phyloP scores from a whole-genome alignment of 2,888 invertebrate species.

The Caenorhabditis zanzibari region DNA sequence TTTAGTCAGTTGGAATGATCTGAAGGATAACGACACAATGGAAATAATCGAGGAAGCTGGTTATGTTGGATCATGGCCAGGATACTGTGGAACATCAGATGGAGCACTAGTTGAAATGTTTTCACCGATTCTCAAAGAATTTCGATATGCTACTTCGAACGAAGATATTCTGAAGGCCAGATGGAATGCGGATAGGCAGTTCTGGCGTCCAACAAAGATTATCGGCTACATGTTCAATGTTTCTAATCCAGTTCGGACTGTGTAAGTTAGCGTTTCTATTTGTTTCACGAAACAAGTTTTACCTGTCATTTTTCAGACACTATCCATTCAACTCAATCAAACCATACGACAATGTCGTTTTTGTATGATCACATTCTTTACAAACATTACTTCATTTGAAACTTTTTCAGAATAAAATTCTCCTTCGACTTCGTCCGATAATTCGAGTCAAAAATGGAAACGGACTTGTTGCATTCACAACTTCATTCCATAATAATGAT shows the following conservation, averaged over 20 bases:
- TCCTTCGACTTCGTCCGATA: constrained; percentile 51
- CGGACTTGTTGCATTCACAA: constrained; percentile 36
- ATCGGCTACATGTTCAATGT: constrained; percentile 53
- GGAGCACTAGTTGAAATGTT: constrained; percentile 61
- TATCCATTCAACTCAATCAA: constrained; percentile 55
- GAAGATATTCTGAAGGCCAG: constrained; percentile 51
- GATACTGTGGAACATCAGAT: constrained; percentile 63
- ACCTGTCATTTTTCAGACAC: constrained; percentile 27
- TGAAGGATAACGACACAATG: constrained; percentile 48
- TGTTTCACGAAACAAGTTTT: background rate
- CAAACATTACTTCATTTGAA: background rate
- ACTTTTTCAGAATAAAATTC: constrained; percentile 49
- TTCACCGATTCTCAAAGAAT: constrained; percentile 33
- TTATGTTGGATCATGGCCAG: constrained; percentile 61
- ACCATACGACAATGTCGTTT: constrained; percentile 45
- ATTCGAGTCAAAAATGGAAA: constrained; percentile 27
- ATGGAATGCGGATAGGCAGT: constrained; percentile 50
- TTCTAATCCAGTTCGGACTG: constrained; percentile 17
- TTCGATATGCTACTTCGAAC: constrained; percentile 43
- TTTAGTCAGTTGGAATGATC: constrained; percentile 34
- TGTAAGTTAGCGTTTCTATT: constrained; percentile 18
- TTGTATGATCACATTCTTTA: constrained; percentile 24
- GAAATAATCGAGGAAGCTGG: constrained; percentile 64
- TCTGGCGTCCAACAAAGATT: constrained; percentile 58
- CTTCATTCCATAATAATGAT: constrained; percentile 29